phyloP scores from a whole-genome alignment of 2,888 invertebrate genomes.

The Aplocera efformata region DNA sequence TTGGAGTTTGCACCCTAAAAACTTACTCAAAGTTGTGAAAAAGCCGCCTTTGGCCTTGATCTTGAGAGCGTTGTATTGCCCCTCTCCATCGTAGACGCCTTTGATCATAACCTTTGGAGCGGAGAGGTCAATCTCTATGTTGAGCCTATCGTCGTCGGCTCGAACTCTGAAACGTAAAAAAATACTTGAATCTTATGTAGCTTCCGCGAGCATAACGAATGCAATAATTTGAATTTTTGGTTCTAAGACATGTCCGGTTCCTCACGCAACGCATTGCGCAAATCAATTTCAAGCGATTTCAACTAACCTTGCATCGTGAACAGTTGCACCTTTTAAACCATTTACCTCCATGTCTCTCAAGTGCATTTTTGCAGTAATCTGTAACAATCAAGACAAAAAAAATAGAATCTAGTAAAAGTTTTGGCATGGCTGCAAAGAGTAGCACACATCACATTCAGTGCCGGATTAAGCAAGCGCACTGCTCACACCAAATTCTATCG shows the following conservation, averaged over 20 bases:
- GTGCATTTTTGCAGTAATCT: slow-evolving; percentile 64
- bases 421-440: too few species aligned
- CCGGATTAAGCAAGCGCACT: too few species aligned
- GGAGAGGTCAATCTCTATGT: slow-evolving; percentile 79
- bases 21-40: slow-evolving; percentile 82
- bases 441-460: too few species aligned
- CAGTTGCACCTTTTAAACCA: slow-evolving; percentile 75
- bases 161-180: slow-evolving; percentile 55
- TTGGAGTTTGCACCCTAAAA: too few species aligned
- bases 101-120: slow-evolving; percentile 77
- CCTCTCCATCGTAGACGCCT: slow-evolving; percentile 82
- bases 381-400: slow-evolving; percentile 25
- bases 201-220: slow-evolving; percentile 1
- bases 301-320: slow-evolving; percentile 77
- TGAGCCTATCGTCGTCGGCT: slow-evolving; percentile 78
- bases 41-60: slow-evolving; percentile 81
- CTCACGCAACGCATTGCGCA: too few species aligned
- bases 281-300: too few species aligned
- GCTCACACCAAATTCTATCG: too few species aligned
- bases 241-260: too few species aligned
- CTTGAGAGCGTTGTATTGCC: slow-evolving; percentile 81
- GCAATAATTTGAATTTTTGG: too few species aligned
- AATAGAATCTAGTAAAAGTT: too few species aligned
- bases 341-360: slow-evolving; percentile 75
- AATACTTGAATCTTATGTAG: slow-evolving; percentile 5